Conservation (phyloP, 2,888 invertebrate species). For the Sinohyriopsis cumingii region DNA sequence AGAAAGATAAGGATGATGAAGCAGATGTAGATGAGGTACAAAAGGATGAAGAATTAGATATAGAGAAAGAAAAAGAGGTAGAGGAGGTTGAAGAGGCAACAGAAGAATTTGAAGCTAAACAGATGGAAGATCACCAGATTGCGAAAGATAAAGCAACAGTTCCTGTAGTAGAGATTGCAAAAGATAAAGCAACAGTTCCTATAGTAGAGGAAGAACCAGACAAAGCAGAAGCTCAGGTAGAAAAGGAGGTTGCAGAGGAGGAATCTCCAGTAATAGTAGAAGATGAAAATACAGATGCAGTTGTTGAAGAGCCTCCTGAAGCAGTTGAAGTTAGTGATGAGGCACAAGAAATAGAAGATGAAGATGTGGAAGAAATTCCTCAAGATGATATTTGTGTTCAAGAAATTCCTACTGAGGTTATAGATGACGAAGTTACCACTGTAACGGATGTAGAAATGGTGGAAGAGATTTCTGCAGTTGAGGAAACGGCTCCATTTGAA, state of each 20-base stretch:
- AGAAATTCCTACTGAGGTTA: background rate
- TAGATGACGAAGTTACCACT: constrained; percentile 6
- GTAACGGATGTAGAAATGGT: constrained; percentile 1
- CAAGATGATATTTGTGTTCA: background rate
- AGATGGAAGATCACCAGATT: background rate
- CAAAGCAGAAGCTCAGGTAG: constrained; percentile 13
- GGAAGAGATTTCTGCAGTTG: constrained; percentile 5
- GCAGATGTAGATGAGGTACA: constrained; percentile 8
- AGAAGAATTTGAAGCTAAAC: constrained; percentile 4
- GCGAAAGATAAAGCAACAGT: background rate
- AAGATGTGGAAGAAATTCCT: background rate
- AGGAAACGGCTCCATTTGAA: constrained; percentile 1
- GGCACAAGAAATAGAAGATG: constrained; percentile 1
- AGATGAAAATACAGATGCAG: background rate
- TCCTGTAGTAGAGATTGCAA: constrained; percentile 1
- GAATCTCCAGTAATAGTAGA: constrained; percentile 5
- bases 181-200: constrained; percentile 1
- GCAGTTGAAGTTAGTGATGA: constrained; percentile 6
- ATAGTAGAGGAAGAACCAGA: constrained; percentile 7
- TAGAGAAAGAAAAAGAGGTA: constrained; percentile 1
- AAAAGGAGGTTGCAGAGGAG: constrained; percentile 5
- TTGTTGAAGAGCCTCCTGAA: background rate
- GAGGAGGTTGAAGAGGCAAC: constrained; percentile 1
- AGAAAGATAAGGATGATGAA: constrained; percentile 7
- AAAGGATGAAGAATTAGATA: constrained; percentile 5